These are phyloP conservation scores for Zenarchopterus dispar DNA, from an alignment of 2,797 vertebrate genomes.

Conservation along the genomic window DNA sequence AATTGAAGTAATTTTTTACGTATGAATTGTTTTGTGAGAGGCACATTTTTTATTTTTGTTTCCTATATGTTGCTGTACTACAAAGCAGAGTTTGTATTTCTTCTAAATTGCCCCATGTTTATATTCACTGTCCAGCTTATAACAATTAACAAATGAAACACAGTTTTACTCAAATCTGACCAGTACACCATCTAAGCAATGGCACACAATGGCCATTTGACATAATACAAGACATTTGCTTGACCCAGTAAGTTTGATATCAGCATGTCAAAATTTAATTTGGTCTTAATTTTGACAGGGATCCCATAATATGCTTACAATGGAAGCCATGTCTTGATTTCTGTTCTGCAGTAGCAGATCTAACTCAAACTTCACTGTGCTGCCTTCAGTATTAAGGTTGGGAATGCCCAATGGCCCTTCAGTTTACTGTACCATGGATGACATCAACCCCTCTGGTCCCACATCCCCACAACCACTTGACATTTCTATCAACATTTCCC, in stretches of 20 bases:
- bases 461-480: constrained; percentile 86
- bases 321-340: constrained; percentile 10
- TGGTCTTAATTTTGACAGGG: not conserved
- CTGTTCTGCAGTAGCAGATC: constrained; percentile 15
- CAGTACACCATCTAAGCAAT: too few species aligned
- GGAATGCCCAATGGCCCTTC: constrained; percentile 77
- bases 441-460: constrained; percentile 81
- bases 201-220: too few species aligned
- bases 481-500: constrained; percentile 89
- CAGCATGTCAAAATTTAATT: too few species aligned
- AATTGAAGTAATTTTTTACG: constrained; percentile 8
- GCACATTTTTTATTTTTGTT: not conserved
- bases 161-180: too few species aligned
- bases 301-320: constrained; percentile 9
- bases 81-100: constrained; percentile 11
- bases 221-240: too few species aligned
- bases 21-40: constrained; percentile 4
- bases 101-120: not conserved
- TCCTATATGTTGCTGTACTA: constrained; percentile 3
- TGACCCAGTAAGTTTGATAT: too few species aligned
- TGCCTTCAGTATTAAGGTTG: constrained; percentile 72
- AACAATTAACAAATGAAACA: not conserved
- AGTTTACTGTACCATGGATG: constrained; percentile 74
- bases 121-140: not conserved
- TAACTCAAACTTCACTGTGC: constrained; percentile 29